phyloP scores from a whole-genome alignment of 2,797 vertebrate genomes.

The Mormyrops boulengeri region DNA sequence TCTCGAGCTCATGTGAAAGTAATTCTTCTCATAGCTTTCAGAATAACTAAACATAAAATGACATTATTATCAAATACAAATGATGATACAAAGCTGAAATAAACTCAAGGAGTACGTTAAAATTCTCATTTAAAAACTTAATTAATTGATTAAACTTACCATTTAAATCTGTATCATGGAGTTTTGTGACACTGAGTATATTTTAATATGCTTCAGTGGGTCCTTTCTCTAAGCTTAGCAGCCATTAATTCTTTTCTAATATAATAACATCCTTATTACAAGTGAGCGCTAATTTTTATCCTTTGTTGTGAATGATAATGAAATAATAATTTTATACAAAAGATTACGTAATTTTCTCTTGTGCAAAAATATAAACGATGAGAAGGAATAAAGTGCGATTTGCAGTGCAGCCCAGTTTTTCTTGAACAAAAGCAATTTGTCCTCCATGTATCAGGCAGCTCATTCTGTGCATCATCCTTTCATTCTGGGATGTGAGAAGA shows the following conservation, averaged over 20 bases:
- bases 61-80: background rate
- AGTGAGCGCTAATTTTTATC: background rate
- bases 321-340: background rate
- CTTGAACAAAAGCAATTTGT: background rate
- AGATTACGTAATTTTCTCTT: background rate
- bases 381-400: background rate
- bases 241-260: slow-evolving; percentile 3
- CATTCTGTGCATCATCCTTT: background rate
- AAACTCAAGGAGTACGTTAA: background rate
- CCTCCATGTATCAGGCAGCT: background rate
- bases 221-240: background rate
- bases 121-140: background rate
- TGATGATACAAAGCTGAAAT: background rate
- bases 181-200: background rate
- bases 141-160: background rate
- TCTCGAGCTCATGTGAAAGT: background rate
- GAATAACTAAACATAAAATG: background rate
- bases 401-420: background rate
- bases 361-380: background rate
- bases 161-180: background rate
- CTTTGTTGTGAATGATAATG: slow-evolving; percentile 8
- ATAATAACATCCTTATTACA: background rate
- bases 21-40: background rate
- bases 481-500: background rate
- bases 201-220: background rate